Evolutionary conservation across 2,888 invertebrate genomes (phyloP).

Genomic region (Fragum whitleyi): DNA sequence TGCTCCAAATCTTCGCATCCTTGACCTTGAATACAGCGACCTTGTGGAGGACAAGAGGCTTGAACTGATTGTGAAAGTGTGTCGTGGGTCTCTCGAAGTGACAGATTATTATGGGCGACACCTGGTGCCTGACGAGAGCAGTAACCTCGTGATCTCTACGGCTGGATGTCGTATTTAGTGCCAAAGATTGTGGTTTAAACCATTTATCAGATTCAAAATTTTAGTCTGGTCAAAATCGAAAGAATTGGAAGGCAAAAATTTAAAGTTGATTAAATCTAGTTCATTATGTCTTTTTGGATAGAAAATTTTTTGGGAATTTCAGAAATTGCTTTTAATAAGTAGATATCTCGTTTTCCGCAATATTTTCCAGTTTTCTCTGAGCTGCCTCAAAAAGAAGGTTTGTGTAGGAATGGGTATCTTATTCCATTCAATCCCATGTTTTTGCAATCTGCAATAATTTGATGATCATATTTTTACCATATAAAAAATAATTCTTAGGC

Average conservation of each 20-base stretch:
- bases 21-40: constrained; percentile 72
- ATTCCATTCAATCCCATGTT: no score
- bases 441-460: no score
- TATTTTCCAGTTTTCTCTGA: no score
- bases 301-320: background rate
- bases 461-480: no score
- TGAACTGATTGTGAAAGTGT: constrained; percentile 70
- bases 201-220: background rate
- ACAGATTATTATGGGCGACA: constrained; percentile 69
- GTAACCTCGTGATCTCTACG: constrained; percentile 8
- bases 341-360: background rate
- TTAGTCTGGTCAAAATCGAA: background rate
- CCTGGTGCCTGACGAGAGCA: constrained; percentile 55
- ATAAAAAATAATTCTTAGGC: no score
- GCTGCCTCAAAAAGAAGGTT: no score
- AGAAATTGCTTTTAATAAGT: background rate
- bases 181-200: background rate
- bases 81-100: constrained; percentile 64
- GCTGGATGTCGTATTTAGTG: constrained; percentile 2
- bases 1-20: constrained; percentile 60
- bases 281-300: no score
- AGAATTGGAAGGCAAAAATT: background rate
- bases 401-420: no score
- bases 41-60: constrained; percentile 67
- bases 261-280: no score